Percentiles rank a stretch among this genome's conserved stretches.
Evolutionary conservation across 2,888 invertebrate genomes (phyloP).

Genomic region (Dicroscelio sp.): DNA sequence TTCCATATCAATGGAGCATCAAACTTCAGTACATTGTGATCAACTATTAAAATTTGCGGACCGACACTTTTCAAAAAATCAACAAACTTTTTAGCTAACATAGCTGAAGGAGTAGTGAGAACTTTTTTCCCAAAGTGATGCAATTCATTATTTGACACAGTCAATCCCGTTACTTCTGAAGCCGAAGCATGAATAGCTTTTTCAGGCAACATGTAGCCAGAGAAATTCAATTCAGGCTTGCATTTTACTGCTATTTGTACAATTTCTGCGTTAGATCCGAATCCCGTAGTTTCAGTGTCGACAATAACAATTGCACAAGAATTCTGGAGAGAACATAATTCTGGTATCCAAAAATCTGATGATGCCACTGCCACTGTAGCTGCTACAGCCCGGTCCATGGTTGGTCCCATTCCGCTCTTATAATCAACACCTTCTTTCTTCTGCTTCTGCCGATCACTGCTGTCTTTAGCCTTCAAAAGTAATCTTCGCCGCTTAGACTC

Average conservation of each 20-base stretch:
- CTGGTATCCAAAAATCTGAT: conserved; percentile 32
- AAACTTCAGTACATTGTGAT: conserved; percentile 51
- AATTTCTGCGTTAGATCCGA: conserved; percentile 11
- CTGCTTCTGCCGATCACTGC: not conserved
- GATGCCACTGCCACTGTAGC: conserved; percentile 10
- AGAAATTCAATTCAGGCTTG: not conserved
- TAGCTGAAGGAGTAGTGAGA: not conserved
- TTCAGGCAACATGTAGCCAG: conserved; percentile 3
- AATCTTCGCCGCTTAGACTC: conserved; percentile 33
- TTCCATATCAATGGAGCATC: conserved; percentile 30
- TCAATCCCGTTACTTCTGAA: not conserved
- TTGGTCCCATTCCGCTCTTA: conserved; percentile 59
- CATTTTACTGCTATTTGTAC: conserved; percentile 34
- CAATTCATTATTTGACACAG: not conserved
- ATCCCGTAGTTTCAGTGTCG: conserved; percentile 53
- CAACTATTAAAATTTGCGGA: conserved; percentile 48
- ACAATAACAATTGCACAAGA: conserved; percentile 35
- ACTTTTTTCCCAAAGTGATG: not conserved
- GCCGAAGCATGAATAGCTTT: not conserved
- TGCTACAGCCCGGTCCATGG: conserved; percentile 51
- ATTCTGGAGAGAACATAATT: conserved; percentile 33
- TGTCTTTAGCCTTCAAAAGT: not conserved
- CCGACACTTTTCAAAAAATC: conserved; percentile 29
- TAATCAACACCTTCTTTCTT: conserved; percentile 26
- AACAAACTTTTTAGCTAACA: conserved; percentile 22